Evolutionary conservation across 2,113 vertebrate species (phyloP).

Genomic region (Nestor notabilis): DNA sequence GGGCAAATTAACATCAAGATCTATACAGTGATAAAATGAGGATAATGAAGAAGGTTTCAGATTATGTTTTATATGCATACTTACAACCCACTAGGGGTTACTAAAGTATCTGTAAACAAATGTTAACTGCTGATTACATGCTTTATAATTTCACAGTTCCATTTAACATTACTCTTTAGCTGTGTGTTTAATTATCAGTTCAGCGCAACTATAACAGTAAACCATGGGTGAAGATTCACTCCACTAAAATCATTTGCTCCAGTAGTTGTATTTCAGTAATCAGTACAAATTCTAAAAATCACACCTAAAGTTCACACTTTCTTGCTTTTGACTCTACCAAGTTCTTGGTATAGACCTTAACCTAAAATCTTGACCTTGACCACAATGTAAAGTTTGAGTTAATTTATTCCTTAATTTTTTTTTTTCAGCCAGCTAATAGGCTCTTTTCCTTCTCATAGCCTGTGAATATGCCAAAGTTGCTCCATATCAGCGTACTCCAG

Average conservation of each 20-base stretch:
- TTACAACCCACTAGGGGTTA: not conserved
- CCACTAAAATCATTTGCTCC: not conserved
- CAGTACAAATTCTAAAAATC: not conserved
- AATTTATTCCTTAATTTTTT: not conserved
- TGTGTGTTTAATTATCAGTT: not conserved
- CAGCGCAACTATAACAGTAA: not conserved
- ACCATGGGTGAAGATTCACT: not conserved
- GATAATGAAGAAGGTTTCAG: conserved; percentile 10
- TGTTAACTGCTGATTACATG: not conserved
- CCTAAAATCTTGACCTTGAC: not conserved
- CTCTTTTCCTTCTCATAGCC: not conserved
- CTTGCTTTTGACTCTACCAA: not conserved
- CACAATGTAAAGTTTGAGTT: not conserved
- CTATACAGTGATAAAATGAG: not conserved
- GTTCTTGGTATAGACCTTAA: not conserved
- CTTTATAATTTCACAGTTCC: not conserved
- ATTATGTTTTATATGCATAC: not conserved
- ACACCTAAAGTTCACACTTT: not conserved
- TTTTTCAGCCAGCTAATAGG: not conserved
- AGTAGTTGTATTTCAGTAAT: not conserved
- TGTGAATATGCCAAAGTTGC: not conserved
- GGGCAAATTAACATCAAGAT: not conserved
- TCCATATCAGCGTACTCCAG: not conserved
- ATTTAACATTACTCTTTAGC: not conserved
- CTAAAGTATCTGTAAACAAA: conserved; percentile 17